Conservation (phyloP, 2,113 vertebrate genomes). For the Heliornis fulica region DNA sequence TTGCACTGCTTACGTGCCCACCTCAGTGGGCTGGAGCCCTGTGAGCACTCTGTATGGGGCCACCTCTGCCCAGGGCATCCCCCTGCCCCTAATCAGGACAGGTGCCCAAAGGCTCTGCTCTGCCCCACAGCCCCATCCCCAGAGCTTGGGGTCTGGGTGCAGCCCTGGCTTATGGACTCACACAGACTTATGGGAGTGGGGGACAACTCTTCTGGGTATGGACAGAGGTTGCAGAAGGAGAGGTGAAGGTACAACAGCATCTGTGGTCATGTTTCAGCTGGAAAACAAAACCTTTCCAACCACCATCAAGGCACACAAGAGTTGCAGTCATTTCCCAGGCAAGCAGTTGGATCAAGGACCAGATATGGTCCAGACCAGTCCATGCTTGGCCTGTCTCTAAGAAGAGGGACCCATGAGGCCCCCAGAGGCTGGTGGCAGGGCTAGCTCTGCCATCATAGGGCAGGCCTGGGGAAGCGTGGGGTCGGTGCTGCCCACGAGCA, state of each 20-base stretch:
- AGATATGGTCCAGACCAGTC: neutral
- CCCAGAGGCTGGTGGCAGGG: neutral
- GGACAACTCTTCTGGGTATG: neutral
- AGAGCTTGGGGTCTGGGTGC: neutral
- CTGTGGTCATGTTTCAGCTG: neutral
- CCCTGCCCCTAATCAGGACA: neutral
- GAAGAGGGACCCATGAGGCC: neutral
- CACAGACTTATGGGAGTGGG: neutral
- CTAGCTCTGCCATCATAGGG: neutral
- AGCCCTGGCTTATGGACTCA: neutral
- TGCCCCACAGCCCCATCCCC: neutral
- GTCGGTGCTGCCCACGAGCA: fast-evolving
- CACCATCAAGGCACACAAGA: neutral
- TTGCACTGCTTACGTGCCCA: fast-evolving
- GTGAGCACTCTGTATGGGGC: neutral
- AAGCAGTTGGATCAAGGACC: neutral
- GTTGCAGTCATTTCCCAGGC: neutral
- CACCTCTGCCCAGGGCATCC: neutral
- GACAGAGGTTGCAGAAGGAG: neutral
- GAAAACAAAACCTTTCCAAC: neutral
- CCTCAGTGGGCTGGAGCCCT: neutral
- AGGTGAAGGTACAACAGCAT: neutral
- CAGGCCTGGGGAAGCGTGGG: fast-evolving
- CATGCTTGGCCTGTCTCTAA: neutral
- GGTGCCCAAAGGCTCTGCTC: neutral